Conservation (phyloP, 2,113 vertebrate species). For the Caranx melampygus region DNA sequence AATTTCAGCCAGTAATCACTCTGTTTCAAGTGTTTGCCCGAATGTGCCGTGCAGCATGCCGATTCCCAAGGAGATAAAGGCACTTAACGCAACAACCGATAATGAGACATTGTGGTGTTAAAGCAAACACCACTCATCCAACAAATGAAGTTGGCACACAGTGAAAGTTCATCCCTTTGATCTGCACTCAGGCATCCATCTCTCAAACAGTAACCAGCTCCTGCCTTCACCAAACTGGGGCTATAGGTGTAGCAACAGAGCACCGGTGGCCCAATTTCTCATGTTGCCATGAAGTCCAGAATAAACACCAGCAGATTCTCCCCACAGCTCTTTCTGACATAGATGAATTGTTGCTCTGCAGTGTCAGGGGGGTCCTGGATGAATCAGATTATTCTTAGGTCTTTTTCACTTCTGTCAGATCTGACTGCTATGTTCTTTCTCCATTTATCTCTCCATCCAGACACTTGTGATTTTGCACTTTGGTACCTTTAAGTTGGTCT, state of each 20-base stretch:
- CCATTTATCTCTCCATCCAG: background rate
- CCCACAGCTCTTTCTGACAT: constrained; percentile 59
- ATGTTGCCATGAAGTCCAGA: constrained; percentile 39
- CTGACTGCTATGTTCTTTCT: background rate
- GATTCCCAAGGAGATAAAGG: background rate
- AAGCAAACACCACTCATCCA: constrained; percentile 5
- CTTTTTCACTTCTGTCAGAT: constrained; percentile 30
- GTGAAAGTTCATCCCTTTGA: constrained; percentile 41
- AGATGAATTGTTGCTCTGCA: constrained; percentile 58
- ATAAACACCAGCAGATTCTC: constrained; percentile 28
- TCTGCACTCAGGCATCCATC: constrained; percentile 23
- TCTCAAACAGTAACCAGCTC: background rate
- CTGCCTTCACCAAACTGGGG: constrained; percentile 19
- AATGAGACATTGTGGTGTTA: constrained; percentile 36
- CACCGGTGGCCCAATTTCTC: constrained; percentile 43
- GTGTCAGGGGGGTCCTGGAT: constrained; percentile 39
- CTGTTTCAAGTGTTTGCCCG: constrained; percentile 1
- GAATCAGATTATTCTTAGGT: constrained; percentile 58
- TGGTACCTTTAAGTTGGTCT: constrained; percentile 17
- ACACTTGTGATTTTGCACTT: constrained; percentile 34
- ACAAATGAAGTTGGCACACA: constrained; percentile 29
- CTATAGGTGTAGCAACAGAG: constrained; percentile 13
- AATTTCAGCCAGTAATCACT: constrained; percentile 19
- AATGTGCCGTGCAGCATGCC: background rate
- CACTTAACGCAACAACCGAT: constrained; percentile 10